These are phyloP conservation scores for Drosophila triauraria DNA, from an alignment of 1,140 invertebrate species.

Conservation along the genomic window DNA sequence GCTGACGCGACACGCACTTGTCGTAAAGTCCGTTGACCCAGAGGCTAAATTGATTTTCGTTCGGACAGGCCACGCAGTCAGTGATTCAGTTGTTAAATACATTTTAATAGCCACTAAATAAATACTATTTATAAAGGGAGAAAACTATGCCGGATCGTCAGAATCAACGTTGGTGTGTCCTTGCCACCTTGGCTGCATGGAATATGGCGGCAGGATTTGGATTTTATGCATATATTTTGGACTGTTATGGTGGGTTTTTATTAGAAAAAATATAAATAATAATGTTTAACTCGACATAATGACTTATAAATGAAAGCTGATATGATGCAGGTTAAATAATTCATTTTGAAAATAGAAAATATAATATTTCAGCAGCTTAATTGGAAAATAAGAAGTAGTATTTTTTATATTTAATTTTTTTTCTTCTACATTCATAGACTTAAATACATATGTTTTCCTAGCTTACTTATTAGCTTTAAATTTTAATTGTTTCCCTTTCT, in stretches of 20 bases:
- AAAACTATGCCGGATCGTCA: constrained; percentile 12
- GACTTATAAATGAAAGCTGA: no score
- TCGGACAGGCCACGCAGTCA: constrained; percentile 21
- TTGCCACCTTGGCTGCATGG: constrained; percentile 7
- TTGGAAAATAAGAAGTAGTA: no score
- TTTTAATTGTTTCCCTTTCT: background rate
- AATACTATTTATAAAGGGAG: constrained; percentile 16
- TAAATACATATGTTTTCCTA: no score
- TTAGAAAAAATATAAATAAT: background rate
- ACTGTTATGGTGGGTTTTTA: constrained; percentile 18
- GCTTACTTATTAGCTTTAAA: background rate
- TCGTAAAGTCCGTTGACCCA: constrained; percentile 67
- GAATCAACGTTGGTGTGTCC: background rate
- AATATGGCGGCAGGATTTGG: constrained; percentile 19
- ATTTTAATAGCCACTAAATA: background rate
- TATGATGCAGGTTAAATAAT: background rate
- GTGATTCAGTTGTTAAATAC: constrained; percentile 18
- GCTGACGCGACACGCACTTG: constrained; percentile 69
- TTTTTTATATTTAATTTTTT: no score
- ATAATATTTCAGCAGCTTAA: no score
- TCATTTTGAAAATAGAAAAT: background rate
- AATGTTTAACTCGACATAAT: no score
- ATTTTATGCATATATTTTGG: constrained; percentile 26
- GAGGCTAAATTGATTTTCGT: constrained; percentile 67
- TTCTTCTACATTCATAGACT: no score